A percentile compares a stretch with the other conserved stretches of the same genome.
Evolutionary conservation across 2,888 invertebrate species (phyloP).

Genomic region (Lypha dubia): DNA sequence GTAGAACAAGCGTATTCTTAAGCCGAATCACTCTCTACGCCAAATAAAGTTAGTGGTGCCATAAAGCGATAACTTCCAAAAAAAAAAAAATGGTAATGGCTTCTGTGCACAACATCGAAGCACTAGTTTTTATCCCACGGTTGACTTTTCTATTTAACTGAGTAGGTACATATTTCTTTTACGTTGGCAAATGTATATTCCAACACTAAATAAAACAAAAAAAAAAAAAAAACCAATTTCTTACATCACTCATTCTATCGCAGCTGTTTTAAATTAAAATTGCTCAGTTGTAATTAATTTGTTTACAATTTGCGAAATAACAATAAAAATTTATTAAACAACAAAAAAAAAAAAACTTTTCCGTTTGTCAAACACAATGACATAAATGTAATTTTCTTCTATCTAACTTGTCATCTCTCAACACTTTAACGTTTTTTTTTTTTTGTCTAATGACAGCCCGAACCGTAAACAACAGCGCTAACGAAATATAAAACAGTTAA

Average conservation of each 20-base stretch:
- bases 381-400: slow-evolving; percentile 64
- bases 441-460: slow-evolving; percentile 34
- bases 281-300: slow-evolving; percentile 56
- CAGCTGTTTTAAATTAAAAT: slow-evolving; percentile 14
- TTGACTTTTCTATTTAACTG: too few species aligned
- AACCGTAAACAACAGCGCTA: slow-evolving; percentile 35
- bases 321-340: neutral
- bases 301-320: slow-evolving; percentile 60
- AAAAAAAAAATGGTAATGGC: too few species aligned
- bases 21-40: too few species aligned
- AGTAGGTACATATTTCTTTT: too few species aligned
- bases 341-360: slow-evolving; percentile 52
- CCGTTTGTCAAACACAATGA: slow-evolving; percentile 61
- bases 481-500: slow-evolving; percentile 49
- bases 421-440: slow-evolving; percentile 48
- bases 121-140: too few species aligned
- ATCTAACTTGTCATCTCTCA: slow-evolving; percentile 58
- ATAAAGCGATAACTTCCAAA: too few species aligned
- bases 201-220: neutral
- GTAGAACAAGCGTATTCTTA: too few species aligned
- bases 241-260: neutral
- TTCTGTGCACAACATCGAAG: too few species aligned
- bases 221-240: neutral
- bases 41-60: too few species aligned
- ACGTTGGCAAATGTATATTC: too few species aligned